Conservation (phyloP, 2,113 vertebrate species). For the Onychostruthus taczanowskii region DNA sequence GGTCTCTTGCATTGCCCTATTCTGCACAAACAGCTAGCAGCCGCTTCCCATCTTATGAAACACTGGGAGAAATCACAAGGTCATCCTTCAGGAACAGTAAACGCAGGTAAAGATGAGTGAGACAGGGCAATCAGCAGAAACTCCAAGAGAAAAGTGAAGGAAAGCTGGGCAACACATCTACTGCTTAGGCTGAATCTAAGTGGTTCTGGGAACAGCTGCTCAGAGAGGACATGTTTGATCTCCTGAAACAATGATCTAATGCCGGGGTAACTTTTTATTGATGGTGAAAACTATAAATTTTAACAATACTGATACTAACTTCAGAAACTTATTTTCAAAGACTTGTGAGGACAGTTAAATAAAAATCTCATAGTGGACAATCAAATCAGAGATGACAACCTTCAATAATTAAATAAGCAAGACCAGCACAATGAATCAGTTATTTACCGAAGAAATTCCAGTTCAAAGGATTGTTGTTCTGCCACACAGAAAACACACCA, state of each 20-base stretch:
- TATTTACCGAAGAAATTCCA: neutral
- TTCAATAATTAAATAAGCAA: neutral
- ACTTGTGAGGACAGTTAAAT: neutral
- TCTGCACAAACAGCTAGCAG: neutral
- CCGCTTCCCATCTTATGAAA: neutral
- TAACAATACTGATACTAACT: neutral
- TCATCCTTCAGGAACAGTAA: neutral
- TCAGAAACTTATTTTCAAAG: neutral
- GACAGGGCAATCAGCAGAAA: neutral
- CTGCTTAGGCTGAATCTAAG: neutral
- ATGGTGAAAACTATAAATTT: neutral
- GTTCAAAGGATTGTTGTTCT: neutral
- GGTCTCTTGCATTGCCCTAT: neutral
- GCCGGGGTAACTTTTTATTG: neutral
- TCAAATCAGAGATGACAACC: neutral
- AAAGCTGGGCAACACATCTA: neutral
- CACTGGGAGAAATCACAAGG: neutral
- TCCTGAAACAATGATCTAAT: neutral
- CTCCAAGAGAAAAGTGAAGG: neutral
- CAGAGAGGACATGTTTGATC: neutral
- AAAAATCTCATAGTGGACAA: neutral
- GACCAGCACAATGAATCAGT: neutral
- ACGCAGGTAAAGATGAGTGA: neutral
- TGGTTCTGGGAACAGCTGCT: neutral
- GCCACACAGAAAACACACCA: neutral